Evolutionary conservation across 2,113 vertebrate species (phyloP), one percentile per base, ranked within the genome.

Genomic region (Nycticryphes semicollaris): DNA sequence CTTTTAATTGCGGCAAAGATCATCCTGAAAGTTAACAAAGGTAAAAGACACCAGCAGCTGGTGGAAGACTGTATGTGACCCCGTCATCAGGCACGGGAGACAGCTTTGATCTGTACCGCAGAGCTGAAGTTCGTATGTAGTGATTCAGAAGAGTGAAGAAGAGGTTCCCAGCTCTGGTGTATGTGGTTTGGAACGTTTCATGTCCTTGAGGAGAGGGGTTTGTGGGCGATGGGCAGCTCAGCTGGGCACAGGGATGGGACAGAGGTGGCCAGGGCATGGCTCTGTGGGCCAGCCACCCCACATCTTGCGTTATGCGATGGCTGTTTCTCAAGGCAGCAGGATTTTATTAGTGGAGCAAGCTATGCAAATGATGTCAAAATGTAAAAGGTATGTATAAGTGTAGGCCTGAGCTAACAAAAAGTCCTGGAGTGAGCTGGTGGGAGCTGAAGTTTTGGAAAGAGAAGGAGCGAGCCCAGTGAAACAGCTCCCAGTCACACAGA

Each of bases 21-120:
- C 60, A 59, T 51, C 66, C 68, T 62, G 35, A 6, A 72, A 77
- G 56, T 74, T 94, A 67, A 77, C 83, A 75, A 81, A 94, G 81
- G 90, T 94, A 84, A 94, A 94, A 68, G 77, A 91, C 91, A 68
- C 70, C 28, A 68, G 89, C 90, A 91, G 77, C 86, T 80, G 77
- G 53, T 50, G 21, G 66, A 35, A 79, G 86, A 45, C 28, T 72
- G 3, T 47, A 1, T 48, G 43, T 93, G 60, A 93, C 57, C 31
- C 82, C 30, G 18, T 31, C 0, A 2, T n/a, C 59, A 15, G 51
- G 45, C 45, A 3, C 73, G 3, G 45, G 41, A 33, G 54, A 60
- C 41, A 14, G 39, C 91, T 96, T 89, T 94, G 62, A 79, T 93
- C 86, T 91, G 0, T 68, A 14, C 73, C 20, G 56, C 48, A 9